A percentile compares a stretch with the other conserved stretches of the same genome.
These are phyloP conservation scores for Leptinotarsa rubiginosa DNA, from an alignment of 2,888 invertebrate genomes.

Conservation along the genomic window DNA sequence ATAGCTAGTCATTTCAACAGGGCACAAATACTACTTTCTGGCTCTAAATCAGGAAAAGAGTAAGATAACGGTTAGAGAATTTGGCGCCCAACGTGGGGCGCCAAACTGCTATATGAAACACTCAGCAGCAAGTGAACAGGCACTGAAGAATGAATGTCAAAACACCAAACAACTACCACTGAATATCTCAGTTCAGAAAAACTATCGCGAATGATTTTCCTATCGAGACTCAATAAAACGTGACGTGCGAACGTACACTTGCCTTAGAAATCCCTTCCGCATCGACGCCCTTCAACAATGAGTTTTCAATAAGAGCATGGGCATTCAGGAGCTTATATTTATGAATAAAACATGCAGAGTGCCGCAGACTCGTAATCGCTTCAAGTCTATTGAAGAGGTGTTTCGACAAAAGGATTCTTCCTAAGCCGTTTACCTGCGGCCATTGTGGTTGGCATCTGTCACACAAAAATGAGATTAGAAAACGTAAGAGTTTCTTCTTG, in stretches of 20 bases:
- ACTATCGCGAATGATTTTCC: not conserved
- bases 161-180: too few relatives aligned
- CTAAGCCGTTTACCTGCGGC: slow-evolving; percentile 14
- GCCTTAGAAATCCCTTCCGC: not conserved
- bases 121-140: too few relatives aligned
- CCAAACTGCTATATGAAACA: too few relatives aligned
- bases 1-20: too few relatives aligned
- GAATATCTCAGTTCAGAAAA: too few relatives aligned
- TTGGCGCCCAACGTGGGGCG: too few relatives aligned
- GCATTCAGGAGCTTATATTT: slow-evolving; percentile 12
- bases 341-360: slow-evolving; percentile 18
- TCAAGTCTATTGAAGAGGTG: slow-evolving; percentile 5
- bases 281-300: slow-evolving; percentile 6
- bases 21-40: too few relatives aligned
- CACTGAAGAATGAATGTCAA: too few relatives aligned
- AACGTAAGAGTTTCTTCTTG: not conserved
- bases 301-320: slow-evolving; percentile 13
- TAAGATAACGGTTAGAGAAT: too few relatives aligned
- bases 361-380: slow-evolving; percentile 2
- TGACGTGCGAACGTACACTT: not conserved
- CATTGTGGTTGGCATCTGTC: slow-evolving; percentile 17
- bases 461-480: slow-evolving; percentile 18
- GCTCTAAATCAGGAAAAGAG: too few relatives aligned
- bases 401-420: slow-evolving; percentile 15
- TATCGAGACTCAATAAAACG: not conserved